A percentile compares a stretch with the other conserved stretches of the same genome.
Evolutionary conservation across 2,888 invertebrate genomes (phyloP).

Genomic region (Melolontha melolontha): DNA sequence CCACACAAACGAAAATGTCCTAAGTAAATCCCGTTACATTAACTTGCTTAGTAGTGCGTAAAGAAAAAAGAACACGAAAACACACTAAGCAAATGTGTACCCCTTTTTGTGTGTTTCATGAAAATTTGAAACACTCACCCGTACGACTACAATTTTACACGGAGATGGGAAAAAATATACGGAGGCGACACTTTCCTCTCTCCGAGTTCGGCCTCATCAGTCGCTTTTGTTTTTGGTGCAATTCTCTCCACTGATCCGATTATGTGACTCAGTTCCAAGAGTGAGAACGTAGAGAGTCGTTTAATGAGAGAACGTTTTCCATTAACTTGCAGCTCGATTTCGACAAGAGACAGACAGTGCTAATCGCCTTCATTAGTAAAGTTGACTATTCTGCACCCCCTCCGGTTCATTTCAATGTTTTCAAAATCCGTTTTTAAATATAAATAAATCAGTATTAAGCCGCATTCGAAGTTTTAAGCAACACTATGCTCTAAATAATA

Average conservation of each 20-base stretch:
- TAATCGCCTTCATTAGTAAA: conserved; percentile 36
- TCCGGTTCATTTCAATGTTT: background rate
- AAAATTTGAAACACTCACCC: background rate
- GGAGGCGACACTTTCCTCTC: conserved; percentile 2
- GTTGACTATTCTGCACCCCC: conserved; percentile 23
- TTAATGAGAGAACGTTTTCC: conserved; percentile 41
- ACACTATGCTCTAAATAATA: background rate
- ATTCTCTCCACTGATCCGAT: conserved; percentile 51
- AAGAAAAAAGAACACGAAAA: conserved; percentile 29
- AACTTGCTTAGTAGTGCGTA: conserved; percentile 32
- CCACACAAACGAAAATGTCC: conserved; percentile 16
- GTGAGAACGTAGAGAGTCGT: conserved; percentile 41
- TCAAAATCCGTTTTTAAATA: conserved; percentile 17
- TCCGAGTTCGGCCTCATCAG: conserved; percentile 45
- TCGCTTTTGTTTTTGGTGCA: conserved; percentile 48
- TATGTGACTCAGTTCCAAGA: conserved; percentile 44
- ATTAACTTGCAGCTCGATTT: conserved; percentile 40
- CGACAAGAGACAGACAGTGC: conserved; percentile 32
- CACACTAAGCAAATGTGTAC: conserved; percentile 24
- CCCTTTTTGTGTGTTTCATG: conserved; percentile 17
- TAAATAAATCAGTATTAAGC: conserved; percentile 29
- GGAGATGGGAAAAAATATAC: conserved; percentile 17
- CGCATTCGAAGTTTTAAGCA: background rate
- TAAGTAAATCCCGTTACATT: conserved; percentile 25
- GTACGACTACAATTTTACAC: conserved; percentile 13